Evolutionary conservation across 2,888 invertebrate genomes (phyloP), one percentile per base, ranked within the genome.

Genomic region (Deilephila elpenor): DNA sequence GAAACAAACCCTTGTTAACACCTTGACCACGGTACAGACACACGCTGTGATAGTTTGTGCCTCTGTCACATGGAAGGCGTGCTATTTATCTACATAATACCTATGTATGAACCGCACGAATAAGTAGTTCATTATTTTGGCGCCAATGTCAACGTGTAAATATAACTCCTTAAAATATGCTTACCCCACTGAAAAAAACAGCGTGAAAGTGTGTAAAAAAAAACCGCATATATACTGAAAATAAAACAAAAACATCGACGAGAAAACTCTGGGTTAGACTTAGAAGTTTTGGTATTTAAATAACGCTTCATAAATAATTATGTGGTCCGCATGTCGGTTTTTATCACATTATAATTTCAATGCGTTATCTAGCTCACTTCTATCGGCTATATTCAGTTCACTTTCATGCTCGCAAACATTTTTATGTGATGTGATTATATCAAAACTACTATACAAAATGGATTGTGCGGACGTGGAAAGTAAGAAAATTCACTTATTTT

Each of bases 281-380:
- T 72, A 78, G 79, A 83, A 81, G 81, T 88, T 91, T 91, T 89
- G 88, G 83, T 88, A 91, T 91, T 91, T 87, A 90, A 85, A 90
- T 91, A 76, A 77, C 74, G 76, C 64, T 81, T 87, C 89, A 90
- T 91, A 88, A 89, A 91, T 92, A 91, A 82, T 85, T 80, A 85
- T 87, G 84, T 78, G 51, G 76, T 72, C 74, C 78, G 78, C 77
- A 74, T 73, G 87, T 84, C 83, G 82, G 82, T 82, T 85, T 82
- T 83, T 83, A 84, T 75, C 80, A 78, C 79, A 93, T 93, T 93
- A 92, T 87, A 93, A 92, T 92, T 91, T 91, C 89, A 91, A 92
- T 87, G 80, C 76, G 87, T 77, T 87, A 86, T 88, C 88, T 87
- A 86, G 80, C 81, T 82, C 77, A 82, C 79, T 83, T 82, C 84